Conservation (phyloP, 2,888 invertebrate genomes). For the Dryocosmus kuriphilus region DNA sequence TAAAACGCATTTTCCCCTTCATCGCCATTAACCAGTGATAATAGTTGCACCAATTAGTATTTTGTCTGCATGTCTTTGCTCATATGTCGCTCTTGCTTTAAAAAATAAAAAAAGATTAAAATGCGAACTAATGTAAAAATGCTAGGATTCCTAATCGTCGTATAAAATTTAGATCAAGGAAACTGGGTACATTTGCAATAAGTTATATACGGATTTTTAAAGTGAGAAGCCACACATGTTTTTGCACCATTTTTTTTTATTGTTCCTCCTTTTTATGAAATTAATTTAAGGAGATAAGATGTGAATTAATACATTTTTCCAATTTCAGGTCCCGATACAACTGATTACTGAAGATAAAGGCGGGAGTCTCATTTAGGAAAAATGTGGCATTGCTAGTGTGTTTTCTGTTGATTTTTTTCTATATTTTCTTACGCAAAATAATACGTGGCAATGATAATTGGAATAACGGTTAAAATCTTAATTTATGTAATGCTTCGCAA, state of each 20-base stretch:
- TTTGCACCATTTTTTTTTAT: slow-evolving; percentile 20
- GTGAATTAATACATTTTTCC: slow-evolving; percentile 43
- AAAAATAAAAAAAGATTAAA: slow-evolving; percentile 1
- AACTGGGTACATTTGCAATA: neutral
- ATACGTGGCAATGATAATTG: slow-evolving; percentile 13
- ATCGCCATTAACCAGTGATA: slow-evolving; percentile 31
- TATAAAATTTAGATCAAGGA: neutral
- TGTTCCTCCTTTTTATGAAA: slow-evolving; percentile 34
- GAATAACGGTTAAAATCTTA: neutral
- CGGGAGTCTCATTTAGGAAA: slow-evolving; percentile 52
- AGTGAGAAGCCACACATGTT: slow-evolving; percentile 13
- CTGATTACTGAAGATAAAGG: slow-evolving; percentile 70
- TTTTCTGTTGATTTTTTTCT: slow-evolving; percentile 61
- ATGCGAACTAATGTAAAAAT: neutral
- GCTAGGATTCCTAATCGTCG: neutral
- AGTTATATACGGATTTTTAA: neutral
- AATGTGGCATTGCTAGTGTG: slow-evolving; percentile 66
- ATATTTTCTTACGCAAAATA: slow-evolving; percentile 63
- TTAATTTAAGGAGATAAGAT: neutral
- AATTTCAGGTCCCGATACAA: slow-evolving; percentile 74
- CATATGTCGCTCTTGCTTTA: slow-evolving; percentile 4
- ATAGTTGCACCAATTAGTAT: slow-evolving; percentile 27
- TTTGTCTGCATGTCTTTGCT: slow-evolving; percentile 22
- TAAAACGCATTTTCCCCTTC: slow-evolving; percentile 43
- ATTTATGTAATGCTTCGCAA: slow-evolving; percentile 8